Percentiles rank a stretch among this genome's conserved stretches.
Evolutionary conservation across 2,797 vertebrate genomes (phyloP).

Genomic region (Kryptopterus vitreolus): DNA sequence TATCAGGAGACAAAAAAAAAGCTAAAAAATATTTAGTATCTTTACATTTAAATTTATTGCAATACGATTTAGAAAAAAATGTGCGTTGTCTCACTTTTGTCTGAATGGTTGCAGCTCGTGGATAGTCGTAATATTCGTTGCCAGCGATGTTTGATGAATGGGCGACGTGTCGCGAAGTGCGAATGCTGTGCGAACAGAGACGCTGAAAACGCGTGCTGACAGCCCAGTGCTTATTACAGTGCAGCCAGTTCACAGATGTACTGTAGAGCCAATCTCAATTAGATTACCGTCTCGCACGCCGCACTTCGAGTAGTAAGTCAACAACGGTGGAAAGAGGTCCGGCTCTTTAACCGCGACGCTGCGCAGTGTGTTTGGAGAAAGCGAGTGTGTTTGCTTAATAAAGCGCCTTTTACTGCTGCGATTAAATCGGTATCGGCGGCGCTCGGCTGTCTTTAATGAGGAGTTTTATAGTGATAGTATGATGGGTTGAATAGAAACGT

Average conservation of each 20-base stretch:
- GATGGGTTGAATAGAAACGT: background rate
- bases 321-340: conserved; percentile 6
- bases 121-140: too few species aligned
- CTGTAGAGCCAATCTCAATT: conserved; percentile 31
- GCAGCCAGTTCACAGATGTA: conserved; percentile 13
- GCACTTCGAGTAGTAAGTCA: conserved; percentile 15
- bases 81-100: too few species aligned
- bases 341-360: conserved; percentile 8
- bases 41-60: too few species aligned
- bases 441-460: conserved; percentile 23
- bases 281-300: conserved; percentile 15
- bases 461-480: conserved; percentile 32
- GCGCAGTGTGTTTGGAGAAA: conserved; percentile 23
- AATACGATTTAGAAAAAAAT: too few species aligned
- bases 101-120: background rate
- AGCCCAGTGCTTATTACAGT: background rate
- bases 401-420: conserved; percentile 27
- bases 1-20: too few species aligned
- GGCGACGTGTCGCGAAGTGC: too few species aligned
- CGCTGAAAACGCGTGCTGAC: background rate
- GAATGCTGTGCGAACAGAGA: background rate
- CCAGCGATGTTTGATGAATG: too few species aligned
- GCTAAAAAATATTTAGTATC: too few species aligned
- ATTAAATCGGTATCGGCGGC: conserved; percentile 31
- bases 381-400: conserved; percentile 34